Evolutionary conservation across 2,888 invertebrate genomes (phyloP).

Genomic region (Plebejus argus): DNA sequence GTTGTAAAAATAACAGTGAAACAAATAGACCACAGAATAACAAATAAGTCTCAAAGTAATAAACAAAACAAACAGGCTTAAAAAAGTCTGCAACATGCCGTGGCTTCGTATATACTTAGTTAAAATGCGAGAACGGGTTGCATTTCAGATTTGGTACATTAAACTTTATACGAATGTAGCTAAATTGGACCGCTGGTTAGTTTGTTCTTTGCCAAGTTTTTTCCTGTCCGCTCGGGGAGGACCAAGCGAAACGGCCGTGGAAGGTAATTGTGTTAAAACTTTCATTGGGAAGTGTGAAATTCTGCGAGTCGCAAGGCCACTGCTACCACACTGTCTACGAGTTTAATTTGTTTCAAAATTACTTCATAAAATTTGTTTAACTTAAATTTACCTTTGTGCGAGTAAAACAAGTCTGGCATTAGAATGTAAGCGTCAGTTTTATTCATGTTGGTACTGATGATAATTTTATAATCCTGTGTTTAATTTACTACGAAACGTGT

Average conservation of each 20-base stretch:
- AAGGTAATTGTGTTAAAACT: conserved; percentile 79
- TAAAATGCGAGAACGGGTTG: conserved; percentile 65
- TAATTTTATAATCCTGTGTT: background rate
- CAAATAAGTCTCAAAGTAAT: conserved; percentile 41
- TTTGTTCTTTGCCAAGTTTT: conserved; percentile 78
- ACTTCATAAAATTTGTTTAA: conserved; percentile 44
- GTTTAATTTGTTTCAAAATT: conserved; percentile 71
- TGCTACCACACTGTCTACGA: conserved; percentile 62
- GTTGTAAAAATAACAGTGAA: background rate
- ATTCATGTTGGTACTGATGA: background rate
- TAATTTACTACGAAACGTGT: background rate
- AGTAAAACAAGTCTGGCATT: conserved; percentile 1
- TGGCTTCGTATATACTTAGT: conserved; percentile 50
- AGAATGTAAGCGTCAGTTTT: background rate
- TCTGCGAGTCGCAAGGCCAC: conserved; percentile 64
- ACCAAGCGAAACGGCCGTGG: conserved; percentile 67
- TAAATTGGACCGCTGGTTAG: conserved; percentile 77
- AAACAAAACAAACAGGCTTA: conserved; percentile 41
- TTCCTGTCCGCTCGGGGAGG: conserved; percentile 70
- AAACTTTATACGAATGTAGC: conserved; percentile 76
- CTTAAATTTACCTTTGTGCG: background rate
- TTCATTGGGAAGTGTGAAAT: conserved; percentile 77
- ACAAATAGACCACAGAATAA: conserved; percentile 18
- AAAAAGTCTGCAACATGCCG: conserved; percentile 42
- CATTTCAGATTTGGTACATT: conserved; percentile 76